Percentiles rank a stretch among this genome's conserved stretches.
Conservation (phyloP, 2,797 vertebrate genomes). For the Rhynchonycteris naso region DNA sequence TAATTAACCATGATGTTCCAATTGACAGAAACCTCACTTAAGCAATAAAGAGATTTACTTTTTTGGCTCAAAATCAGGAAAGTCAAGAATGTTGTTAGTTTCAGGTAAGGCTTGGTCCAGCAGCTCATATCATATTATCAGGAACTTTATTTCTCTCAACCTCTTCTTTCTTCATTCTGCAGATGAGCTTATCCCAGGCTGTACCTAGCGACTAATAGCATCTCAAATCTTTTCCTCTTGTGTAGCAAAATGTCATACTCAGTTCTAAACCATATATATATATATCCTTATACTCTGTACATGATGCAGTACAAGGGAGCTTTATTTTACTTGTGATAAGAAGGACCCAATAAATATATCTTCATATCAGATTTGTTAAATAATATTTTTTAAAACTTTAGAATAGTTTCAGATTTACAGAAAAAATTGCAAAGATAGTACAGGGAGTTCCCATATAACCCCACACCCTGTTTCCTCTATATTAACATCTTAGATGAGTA, state of each 20-base stretch:
- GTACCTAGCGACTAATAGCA: too few species aligned
- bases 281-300: fast-evolving
- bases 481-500: neutral
- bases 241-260: neutral
- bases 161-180: neutral
- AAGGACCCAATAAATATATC: neutral
- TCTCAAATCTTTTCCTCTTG: fast-evolving
- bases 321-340: neutral
- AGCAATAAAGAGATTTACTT: neutral
- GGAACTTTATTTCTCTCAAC: neutral
- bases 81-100: neutral
- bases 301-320: fast-evolving
- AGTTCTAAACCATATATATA: neutral
- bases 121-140: neutral
- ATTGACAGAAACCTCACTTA: neutral
- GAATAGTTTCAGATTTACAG: neutral
- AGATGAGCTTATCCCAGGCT: too few species aligned
- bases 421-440: neutral
- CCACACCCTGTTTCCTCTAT: neutral
- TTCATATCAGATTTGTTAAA: neutral
- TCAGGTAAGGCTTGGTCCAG: neutral
- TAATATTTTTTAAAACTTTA: neutral
- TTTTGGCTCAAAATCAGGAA: neutral
- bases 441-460: neutral
- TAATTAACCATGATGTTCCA: too few species aligned